Conservation (phyloP, 2,113 vertebrate species). For the Mastomys natalensis region DNA sequence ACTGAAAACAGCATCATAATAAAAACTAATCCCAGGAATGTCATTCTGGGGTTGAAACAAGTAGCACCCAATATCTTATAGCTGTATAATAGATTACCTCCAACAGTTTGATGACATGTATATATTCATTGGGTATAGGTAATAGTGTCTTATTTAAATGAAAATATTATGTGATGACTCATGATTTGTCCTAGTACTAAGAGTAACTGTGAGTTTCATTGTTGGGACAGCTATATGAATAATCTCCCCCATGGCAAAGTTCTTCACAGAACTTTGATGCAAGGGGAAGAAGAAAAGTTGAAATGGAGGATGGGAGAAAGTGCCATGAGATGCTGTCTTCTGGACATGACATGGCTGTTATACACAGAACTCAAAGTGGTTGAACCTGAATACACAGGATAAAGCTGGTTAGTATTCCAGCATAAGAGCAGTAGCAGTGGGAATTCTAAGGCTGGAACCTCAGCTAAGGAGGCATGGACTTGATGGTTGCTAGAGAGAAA, state of each 20-base stretch:
- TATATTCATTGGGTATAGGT: neutral
- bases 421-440: neutral
- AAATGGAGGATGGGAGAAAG: too few relatives aligned
- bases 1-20: neutral
- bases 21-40: neutral
- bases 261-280: neutral
- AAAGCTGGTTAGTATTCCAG: neutral
- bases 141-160: neutral
- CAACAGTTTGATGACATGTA: neutral
- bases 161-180: neutral
- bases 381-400: neutral
- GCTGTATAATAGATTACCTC: neutral
- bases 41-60: neutral
- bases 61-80: neutral
- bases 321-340: too few relatives aligned
- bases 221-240: neutral
- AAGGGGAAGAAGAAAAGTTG: neutral
- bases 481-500: too few relatives aligned
- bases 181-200: too few relatives aligned
- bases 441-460: neutral
- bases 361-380: neutral
- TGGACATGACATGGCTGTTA: too few relatives aligned
- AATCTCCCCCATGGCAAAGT: neutral
- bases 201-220: neutral
- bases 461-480: neutral